These are phyloP conservation scores for Brotula barbata DNA, from an alignment of 2,797 vertebrate species.

Conservation along the genomic window DNA sequence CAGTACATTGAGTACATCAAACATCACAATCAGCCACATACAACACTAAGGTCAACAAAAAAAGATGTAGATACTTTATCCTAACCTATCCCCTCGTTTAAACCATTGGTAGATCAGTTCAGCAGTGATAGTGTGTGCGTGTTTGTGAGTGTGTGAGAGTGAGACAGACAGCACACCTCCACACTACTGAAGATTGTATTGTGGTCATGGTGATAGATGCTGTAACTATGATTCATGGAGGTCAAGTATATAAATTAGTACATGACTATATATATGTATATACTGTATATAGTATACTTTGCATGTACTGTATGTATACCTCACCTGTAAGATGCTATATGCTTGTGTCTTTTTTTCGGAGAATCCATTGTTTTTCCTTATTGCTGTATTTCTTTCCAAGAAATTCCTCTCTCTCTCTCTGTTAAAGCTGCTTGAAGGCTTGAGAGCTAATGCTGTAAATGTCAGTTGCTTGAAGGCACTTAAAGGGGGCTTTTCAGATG, in stretches of 20 bases:
- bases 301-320: no score
- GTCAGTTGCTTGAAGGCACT: constrained; percentile 58
- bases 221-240: constrained; percentile 72
- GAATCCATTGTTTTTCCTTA: background rate
- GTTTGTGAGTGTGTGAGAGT: constrained; percentile 49
- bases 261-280: no score
- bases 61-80: constrained; percentile 43
- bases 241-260: constrained; percentile 20
- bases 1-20: constrained; percentile 6
- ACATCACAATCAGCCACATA: constrained; percentile 25
- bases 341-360: background rate
- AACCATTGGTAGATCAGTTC: constrained; percentile 53
- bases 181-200: constrained; percentile 76
- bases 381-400: constrained; percentile 8
- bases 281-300: no score
- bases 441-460: constrained; percentile 61
- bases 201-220: constrained; percentile 78
- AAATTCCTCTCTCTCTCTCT: constrained; percentile 38
- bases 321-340: constrained; percentile 13
- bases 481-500: constrained; percentile 52
- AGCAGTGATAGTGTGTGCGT: constrained; percentile 55
- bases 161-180: constrained; percentile 61
- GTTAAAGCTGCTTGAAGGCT: constrained; percentile 57
- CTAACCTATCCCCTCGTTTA: no score
- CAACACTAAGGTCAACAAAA: no score